Evolutionary conservation across 1,140 invertebrate genomes (phyloP), one percentile per base, ranked within the genome.

Genomic region (Sesamia nonagrioides): DNA sequence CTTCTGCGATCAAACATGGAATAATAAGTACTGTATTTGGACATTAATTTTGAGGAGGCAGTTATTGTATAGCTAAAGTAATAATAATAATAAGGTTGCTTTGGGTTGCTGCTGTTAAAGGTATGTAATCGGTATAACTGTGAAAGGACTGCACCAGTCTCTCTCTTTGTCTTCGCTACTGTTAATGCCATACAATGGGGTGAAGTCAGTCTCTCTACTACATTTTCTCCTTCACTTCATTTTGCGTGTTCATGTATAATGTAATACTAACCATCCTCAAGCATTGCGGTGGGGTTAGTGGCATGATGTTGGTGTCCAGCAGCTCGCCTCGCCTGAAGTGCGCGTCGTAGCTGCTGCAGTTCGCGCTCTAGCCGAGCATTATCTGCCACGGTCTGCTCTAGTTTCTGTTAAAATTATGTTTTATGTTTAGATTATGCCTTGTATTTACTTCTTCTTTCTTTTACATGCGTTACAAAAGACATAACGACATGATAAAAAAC

Each of bases 361-460:
- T 99, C 98, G 83, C 98, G 97, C 91, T 99, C 98, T 42, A 98
- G 91, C 8, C 97, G 96, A 9, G 97, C 97, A 91, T 98, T 98
- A 79, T 98, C 98, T 0, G 97, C 97, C 15, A 98, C 97, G 0
- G 97, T 98, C 89, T 98, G 98, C 92, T 99, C 98, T 76, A 99
- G 92, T 96, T 98, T 98, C 97, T 98, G 91, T 18, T 94, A 91
- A 81, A 80, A 72, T n/a, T 3, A 50, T n/a, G 5, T 50, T 27
- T 27, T 15, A 13, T 5, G 15, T 5, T 50, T n/a, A n/a, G 15
- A 5, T 13, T 15, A 13, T n/a, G 15, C 15, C 4, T 50, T 13
- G 6, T 50, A 5, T 50, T 0, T n/a, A 27, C 37, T 50, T 50
- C n/a, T n/a, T 50, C 45, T 1, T 13, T 45, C 11, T 45, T 13